These are phyloP conservation scores for Drepana falcataria DNA, from an alignment of 2,888 invertebrate genomes.

Conservation along the genomic window DNA sequence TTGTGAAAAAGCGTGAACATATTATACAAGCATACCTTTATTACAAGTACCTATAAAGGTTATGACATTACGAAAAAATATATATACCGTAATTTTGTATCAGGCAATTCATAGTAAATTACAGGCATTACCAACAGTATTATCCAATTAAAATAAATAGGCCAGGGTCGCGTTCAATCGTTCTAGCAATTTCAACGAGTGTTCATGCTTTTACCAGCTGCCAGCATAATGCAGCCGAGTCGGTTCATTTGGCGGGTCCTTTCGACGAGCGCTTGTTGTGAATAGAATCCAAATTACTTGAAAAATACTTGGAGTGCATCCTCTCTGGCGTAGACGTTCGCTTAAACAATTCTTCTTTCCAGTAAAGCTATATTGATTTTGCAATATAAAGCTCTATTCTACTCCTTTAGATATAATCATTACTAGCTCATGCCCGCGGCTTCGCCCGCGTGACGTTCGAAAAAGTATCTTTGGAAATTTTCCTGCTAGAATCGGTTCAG, in stretches of 20 bases:
- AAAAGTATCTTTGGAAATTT: too few species aligned
- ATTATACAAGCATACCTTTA: too few species aligned
- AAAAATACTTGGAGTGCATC: conserved; percentile 56
- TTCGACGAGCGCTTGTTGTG: conserved; percentile 54
- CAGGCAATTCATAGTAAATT: not conserved
- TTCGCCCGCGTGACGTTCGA: too few species aligned
- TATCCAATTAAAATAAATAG: not conserved
- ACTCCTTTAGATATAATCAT: too few species aligned
- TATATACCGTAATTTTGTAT: too few species aligned
- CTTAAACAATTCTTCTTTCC: conserved; percentile 24
- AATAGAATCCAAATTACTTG: conserved; percentile 71
- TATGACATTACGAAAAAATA: too few species aligned
- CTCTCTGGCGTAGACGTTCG: conserved; percentile 28
- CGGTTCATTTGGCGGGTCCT: conserved; percentile 60
- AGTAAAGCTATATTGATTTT: not conserved
- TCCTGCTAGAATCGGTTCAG: too few species aligned
- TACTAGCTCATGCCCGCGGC: too few species aligned
- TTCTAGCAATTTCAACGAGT: conserved; percentile 13
- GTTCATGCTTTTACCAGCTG: conserved; percentile 5
- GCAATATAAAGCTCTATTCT: too few species aligned
- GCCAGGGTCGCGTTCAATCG: conserved; percentile 4
- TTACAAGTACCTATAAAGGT: too few species aligned
- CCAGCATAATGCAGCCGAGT: conserved; percentile 36
- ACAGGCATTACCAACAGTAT: not conserved
- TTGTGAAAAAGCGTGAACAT: too few species aligned